Percentiles rank a stretch among this genome's conserved stretches.
Conservation (phyloP, 2,888 invertebrate species). For the Nudaria mundana region DNA sequence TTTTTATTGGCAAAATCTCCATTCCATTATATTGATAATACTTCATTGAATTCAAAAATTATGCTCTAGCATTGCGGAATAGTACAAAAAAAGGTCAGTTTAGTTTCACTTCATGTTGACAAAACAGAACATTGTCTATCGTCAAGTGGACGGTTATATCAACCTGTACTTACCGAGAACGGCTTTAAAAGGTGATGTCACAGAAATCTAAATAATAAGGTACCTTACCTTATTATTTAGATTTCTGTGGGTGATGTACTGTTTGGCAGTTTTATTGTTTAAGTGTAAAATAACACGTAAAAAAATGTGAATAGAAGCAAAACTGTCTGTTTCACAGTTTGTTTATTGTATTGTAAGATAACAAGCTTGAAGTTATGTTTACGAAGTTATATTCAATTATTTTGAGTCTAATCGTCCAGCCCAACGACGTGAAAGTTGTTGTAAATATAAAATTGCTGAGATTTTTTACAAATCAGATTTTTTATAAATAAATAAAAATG, state of each 20-base stretch:
- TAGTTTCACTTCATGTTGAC: conserved; percentile 44
- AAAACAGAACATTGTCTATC: conserved; percentile 52
- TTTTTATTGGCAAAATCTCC: neutral
- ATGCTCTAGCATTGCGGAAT: conserved; percentile 5
- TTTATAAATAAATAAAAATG: too few relatives aligned
- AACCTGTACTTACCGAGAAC: conserved; percentile 38
- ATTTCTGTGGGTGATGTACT: conserved; percentile 27
- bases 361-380: too few relatives aligned
- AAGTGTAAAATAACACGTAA: conserved; percentile 6
- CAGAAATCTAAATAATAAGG: too few relatives aligned
- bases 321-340: neutral
- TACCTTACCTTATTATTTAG: too few relatives aligned
- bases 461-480: too few relatives aligned
- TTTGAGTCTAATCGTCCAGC: too few relatives aligned
- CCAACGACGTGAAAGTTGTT: too few relatives aligned
- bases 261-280: conserved; percentile 32
- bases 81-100: conserved; percentile 32
- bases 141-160: too few relatives aligned
- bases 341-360: too few relatives aligned
- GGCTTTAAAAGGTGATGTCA: too few relatives aligned
- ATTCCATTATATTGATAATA: neutral
- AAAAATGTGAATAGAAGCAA: conserved; percentile 9
- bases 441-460: too few relatives aligned
- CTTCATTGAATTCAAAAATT: neutral
- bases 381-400: too few relatives aligned